Evolutionary conservation across 2,113 vertebrate genomes (phyloP).

Genomic region (Heterotilapia buettikoferi): DNA sequence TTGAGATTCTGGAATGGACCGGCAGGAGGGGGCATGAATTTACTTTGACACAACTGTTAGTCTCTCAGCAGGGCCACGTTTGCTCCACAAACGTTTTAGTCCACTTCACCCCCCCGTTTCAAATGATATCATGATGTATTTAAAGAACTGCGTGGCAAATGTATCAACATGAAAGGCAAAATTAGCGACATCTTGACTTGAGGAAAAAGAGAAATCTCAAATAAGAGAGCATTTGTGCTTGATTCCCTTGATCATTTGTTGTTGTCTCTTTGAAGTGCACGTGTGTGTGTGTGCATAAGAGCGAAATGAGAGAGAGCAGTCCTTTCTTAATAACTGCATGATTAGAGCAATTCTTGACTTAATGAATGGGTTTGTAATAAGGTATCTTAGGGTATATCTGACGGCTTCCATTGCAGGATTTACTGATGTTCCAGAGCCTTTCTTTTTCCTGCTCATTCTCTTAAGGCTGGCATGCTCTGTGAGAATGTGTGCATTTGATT

Average conservation of each 20-base stretch:
- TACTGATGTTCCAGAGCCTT: constrained; percentile 38
- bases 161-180: constrained; percentile 6
- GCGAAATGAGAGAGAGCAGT: background rate
- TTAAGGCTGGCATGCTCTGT: background rate
- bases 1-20: background rate
- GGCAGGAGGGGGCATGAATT: background rate
- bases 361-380: constrained; percentile 62
- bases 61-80: background rate
- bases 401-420: constrained; percentile 31
- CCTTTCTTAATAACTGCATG: constrained; percentile 58
- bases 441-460: background rate
- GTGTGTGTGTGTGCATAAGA: background rate
- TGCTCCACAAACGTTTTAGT: background rate
- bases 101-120: background rate
- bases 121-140: background rate
- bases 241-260: constrained; percentile 50
- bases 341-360: constrained; percentile 64
- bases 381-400: constrained; percentile 36
- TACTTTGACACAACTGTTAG: constrained; percentile 1
- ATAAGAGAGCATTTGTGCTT: constrained; percentile 19
- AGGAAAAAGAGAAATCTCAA: constrained; percentile 20
- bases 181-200: constrained; percentile 17
- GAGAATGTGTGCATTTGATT: background rate
- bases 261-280: constrained; percentile 27
- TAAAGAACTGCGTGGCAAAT: background rate